Conservation (phyloP, 2,113 vertebrate species). For the Turdus rufiventris region DNA sequence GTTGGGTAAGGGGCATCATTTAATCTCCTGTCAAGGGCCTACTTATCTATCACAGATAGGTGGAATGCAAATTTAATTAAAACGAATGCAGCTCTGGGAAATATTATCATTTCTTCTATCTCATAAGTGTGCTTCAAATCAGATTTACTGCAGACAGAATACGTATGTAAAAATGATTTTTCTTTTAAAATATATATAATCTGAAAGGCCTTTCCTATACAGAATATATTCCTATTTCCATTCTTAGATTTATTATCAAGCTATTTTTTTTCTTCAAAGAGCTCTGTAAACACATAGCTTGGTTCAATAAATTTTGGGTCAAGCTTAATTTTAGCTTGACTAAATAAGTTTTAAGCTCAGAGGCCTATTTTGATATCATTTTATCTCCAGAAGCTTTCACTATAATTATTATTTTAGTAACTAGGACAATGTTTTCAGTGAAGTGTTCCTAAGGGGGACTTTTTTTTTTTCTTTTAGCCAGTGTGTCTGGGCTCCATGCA, state of each 20-base stretch:
- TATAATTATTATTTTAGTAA: slow-evolving; percentile 44
- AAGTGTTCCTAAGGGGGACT: not conserved
- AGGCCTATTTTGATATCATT: slow-evolving; percentile 34
- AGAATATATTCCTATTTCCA: not conserved
- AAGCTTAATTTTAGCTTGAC: slow-evolving; percentile 20
- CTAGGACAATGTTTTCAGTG: slow-evolving; percentile 13
- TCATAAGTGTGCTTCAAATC: not conserved
- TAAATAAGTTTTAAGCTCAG: slow-evolving; percentile 40
- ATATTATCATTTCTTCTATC: not conserved
- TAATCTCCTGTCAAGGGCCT: slow-evolving; percentile 12
- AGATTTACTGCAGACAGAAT: not conserved
- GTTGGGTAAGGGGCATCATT: not conserved
- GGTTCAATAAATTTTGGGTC: not conserved
- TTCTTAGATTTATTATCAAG: not conserved
- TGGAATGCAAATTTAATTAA: slow-evolving; percentile 52
- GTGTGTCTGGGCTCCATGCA: not conserved
- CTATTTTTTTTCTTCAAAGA: not conserved
- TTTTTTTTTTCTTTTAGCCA: slow-evolving; percentile 14
- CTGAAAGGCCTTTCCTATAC: not conserved
- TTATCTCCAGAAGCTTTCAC: slow-evolving; percentile 30
- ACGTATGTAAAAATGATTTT: not conserved
- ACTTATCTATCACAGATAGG: not conserved
- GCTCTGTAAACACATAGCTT: not conserved
- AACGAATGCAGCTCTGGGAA: slow-evolving; percentile 4
- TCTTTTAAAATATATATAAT: not conserved